phyloP scores from a whole-genome alignment of 2,888 invertebrate species.

The Netelia fuscicornis region DNA sequence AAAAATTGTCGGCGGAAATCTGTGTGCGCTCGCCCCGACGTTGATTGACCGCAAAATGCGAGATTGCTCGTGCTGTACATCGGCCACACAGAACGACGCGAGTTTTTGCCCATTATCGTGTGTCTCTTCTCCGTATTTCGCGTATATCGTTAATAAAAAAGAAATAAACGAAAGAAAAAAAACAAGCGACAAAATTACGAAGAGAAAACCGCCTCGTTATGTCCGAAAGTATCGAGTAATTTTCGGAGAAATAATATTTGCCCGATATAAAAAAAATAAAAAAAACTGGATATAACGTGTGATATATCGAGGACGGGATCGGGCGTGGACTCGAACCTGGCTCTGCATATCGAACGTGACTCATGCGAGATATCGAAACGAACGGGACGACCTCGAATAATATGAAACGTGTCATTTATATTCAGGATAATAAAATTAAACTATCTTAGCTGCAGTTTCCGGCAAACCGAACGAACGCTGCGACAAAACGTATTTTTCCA shows the following conservation, averaged over 20 bases:
- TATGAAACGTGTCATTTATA: not conserved
- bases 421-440: not conserved
- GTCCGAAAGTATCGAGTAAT: not conserved
- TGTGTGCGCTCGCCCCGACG: not conserved
- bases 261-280: no score
- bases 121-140: not conserved
- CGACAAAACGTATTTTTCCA: not conserved
- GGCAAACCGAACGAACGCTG: not conserved
- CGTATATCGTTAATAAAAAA: not conserved
- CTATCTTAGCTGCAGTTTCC: not conserved
- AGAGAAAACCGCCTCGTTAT: not conserved
- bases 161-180: not conserved
- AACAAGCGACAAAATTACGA: not conserved
- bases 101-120: not conserved
- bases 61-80: not conserved
- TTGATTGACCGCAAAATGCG: not conserved
- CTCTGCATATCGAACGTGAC: not conserved
- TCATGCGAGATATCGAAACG: constrained; percentile 2
- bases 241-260: no score
- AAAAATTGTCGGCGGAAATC: not conserved
- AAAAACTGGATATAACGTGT: not conserved
- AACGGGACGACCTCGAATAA: not conserved
- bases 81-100: not conserved
- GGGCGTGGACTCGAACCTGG: constrained; percentile 8
- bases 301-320: constrained; percentile 10